These are phyloP conservation scores for Dromiciops gliroides DNA, from an alignment of 2,113 vertebrate species.

Conservation along the genomic window DNA sequence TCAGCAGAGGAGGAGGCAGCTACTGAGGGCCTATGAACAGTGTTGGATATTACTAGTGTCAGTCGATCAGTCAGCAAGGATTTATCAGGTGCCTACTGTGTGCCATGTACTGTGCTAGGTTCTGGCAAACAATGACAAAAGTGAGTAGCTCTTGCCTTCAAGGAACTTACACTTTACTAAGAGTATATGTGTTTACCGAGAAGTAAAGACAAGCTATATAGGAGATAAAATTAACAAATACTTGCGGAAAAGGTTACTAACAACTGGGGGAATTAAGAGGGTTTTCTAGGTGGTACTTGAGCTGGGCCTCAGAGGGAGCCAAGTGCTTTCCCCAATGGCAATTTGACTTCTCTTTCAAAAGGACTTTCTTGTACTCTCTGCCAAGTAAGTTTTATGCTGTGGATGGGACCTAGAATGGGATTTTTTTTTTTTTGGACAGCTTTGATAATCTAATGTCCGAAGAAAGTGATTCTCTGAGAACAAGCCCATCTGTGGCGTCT, in stretches of 20 bases:
- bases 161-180: background rate
- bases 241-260: background rate
- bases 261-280: background rate
- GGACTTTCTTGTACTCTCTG: background rate
- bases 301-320: background rate
- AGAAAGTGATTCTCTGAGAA: conserved; percentile 89
- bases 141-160: background rate
- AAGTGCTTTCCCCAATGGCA: background rate
- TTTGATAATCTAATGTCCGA: conserved; percentile 89
- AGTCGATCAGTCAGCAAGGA: background rate
- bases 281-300: background rate
- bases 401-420: background rate
- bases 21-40: background rate
- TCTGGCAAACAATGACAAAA: background rate
- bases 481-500: conserved; percentile 85
- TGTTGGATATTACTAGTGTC: background rate
- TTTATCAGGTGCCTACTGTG: background rate
- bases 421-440: conserved; percentile 66
- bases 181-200: background rate
- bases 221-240: background rate
- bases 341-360: background rate
- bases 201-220: background rate
- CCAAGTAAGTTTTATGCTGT: background rate
- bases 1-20: background rate
- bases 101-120: background rate